Percentiles rank a stretch among this genome's conserved stretches.
Evolutionary conservation across 2,113 vertebrate genomes (phyloP).

Genomic region (Bambusicola thoracicus): DNA sequence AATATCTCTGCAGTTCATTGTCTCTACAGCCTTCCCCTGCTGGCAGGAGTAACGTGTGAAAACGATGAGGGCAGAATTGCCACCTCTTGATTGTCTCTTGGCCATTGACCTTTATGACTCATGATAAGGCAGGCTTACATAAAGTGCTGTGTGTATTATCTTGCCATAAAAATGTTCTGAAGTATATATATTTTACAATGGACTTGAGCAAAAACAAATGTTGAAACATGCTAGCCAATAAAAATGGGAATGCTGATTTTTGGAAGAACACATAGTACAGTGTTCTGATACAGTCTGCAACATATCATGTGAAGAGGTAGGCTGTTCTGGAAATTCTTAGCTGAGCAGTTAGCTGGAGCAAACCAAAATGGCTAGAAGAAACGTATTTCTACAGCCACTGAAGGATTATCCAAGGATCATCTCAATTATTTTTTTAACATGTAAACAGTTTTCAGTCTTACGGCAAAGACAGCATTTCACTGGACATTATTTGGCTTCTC

Average conservation of each 20-base stretch:
- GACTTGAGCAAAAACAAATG: slow-evolving; percentile 14
- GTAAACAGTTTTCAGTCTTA: background rate
- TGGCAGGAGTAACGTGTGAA: background rate
- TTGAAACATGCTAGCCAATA: background rate
- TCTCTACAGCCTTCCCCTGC: background rate
- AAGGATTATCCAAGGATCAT: background rate
- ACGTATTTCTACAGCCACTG: background rate
- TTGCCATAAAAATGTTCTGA: background rate
- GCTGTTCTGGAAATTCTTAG: background rate
- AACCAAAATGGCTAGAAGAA: background rate
- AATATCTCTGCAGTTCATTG: background rate
- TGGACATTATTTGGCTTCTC: background rate
- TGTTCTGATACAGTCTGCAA: background rate
- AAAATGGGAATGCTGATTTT: background rate
- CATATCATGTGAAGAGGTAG: background rate
- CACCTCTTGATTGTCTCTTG: background rate
- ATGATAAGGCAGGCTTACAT: background rate
- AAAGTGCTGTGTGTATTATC: background rate
- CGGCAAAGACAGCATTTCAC: background rate
- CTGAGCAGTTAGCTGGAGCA: background rate
- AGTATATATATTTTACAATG: background rate
- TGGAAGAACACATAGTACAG: background rate
- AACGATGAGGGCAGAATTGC: background rate
- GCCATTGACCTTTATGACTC: background rate
- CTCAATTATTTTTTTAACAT: background rate